Evolutionary conservation across 2,888 invertebrate species (phyloP).

Genomic region (Lithophane semibrunnea): DNA sequence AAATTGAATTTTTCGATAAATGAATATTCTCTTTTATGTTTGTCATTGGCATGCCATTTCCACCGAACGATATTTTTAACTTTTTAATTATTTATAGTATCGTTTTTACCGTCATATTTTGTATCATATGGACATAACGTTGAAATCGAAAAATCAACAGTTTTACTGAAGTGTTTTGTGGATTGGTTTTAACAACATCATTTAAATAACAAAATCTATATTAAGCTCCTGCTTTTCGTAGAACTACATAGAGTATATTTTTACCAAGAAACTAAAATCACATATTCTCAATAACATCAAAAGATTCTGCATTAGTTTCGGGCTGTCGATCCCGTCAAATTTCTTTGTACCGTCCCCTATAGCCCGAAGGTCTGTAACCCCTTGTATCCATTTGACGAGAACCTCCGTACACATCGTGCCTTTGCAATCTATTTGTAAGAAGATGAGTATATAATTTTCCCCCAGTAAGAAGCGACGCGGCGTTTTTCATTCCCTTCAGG

Average conservation of each 20-base stretch:
- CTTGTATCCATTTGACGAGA: constrained; percentile 83
- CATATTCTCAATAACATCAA: constrained; percentile 52
- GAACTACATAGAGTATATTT: constrained; percentile 37
- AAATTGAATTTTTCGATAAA: constrained; percentile 45
- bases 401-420: constrained; percentile 76
- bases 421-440: constrained; percentile 87
- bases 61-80: constrained; percentile 8
- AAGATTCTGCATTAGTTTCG: constrained; percentile 70
- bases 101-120: background rate
- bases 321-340: constrained; percentile 74
- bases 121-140: background rate
- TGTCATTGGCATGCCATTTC: constrained; percentile 24
- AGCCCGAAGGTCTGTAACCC: constrained; percentile 76
- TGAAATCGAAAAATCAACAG: background rate
- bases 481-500: constrained; percentile 81
- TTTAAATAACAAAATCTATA: too few relatives aligned
- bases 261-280: constrained; percentile 45
- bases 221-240: constrained; percentile 21
- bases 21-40: constrained; percentile 37
- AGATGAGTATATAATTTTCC: constrained; percentile 87
- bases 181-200: background rate
- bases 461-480: constrained; percentile 78
- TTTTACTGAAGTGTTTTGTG: background rate
- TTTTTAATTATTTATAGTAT: constrained; percentile 9
- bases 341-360: constrained; percentile 77